Evolutionary conservation across 2,797 vertebrate genomes (phyloP).

Genomic region (Phrynocephalus guinanensis): DNA sequence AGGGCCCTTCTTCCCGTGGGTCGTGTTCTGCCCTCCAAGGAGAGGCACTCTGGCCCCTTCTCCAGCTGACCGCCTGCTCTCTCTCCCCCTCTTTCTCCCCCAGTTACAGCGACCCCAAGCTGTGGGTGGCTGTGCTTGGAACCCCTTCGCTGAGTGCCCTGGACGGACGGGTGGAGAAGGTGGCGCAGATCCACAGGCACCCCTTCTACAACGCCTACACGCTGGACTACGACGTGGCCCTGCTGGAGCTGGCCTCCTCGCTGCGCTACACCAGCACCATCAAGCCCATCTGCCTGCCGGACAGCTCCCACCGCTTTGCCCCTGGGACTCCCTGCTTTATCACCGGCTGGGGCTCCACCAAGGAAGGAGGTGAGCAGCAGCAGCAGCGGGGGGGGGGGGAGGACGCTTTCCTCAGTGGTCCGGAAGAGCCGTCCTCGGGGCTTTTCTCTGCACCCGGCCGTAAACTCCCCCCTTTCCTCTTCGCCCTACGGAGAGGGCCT

Average conservation of each 20-base stretch:
- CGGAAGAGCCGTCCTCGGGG: too few species aligned
- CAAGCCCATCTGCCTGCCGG: constrained; percentile 90
- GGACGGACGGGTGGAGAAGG: constrained; percentile 82
- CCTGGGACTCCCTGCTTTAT: constrained; percentile 88
- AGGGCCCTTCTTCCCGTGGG: too few species aligned
- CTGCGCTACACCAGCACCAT: constrained; percentile 84
- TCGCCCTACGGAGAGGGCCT: too few species aligned
- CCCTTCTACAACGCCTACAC: constrained; percentile 90
- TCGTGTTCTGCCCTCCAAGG: too few species aligned
- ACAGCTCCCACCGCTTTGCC: constrained; percentile 80
- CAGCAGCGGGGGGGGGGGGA: not conserved
- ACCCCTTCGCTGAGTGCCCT: constrained; percentile 85
- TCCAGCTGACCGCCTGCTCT: not conserved
- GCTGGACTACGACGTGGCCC: constrained; percentile 91
- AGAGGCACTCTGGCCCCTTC: not conserved
- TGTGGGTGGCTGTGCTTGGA: constrained; percentile 92
- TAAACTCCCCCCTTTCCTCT: too few species aligned
- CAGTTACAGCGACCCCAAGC: constrained; percentile 84
- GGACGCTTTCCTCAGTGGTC: not conserved
- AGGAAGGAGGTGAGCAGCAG: constrained; percentile 86
- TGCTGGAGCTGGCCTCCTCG: constrained; percentile 85
- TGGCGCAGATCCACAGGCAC: constrained; percentile 85
- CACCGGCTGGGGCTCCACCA: constrained; percentile 92
- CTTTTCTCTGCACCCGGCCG: too few species aligned
- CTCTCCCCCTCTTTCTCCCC: not conserved